Conservation (phyloP, 1,140 invertebrate genomes). For the Acromyrmex echinatior region DNA sequence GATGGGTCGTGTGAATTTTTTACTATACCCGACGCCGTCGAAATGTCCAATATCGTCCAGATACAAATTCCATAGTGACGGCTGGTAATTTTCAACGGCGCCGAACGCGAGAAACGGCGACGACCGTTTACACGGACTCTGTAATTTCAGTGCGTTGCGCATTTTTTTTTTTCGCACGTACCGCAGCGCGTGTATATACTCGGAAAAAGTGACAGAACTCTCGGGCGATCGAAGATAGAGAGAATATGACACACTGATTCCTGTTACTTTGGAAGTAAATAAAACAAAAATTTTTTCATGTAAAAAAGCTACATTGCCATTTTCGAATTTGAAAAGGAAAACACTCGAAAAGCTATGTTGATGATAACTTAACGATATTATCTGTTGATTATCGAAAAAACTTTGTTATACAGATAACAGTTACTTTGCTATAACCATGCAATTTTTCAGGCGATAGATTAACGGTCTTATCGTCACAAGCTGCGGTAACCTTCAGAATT, state of each 20-base stretch:
- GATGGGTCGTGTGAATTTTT: constrained; percentile 68
- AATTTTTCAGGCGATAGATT: constrained; percentile 49
- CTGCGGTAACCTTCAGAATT: constrained; percentile 29
- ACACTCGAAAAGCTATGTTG: neutral
- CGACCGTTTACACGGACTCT: constrained; percentile 35
- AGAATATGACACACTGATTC: constrained; percentile 10
- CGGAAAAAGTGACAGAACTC: constrained; percentile 14
- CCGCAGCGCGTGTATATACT: constrained; percentile 14
- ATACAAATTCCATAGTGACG: constrained; percentile 55
- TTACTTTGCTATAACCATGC: constrained; percentile 29
- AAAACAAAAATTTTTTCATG: neutral
- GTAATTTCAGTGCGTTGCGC: constrained; percentile 22
- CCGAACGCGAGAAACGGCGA: constrained; percentile 35
- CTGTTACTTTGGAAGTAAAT: neutral
- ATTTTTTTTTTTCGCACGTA: neutral
- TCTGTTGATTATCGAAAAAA: constrained; percentile 35
- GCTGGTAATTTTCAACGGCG: constrained; percentile 54
- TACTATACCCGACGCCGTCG: constrained; percentile 33
- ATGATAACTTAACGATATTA: neutral
- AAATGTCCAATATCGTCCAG: constrained; percentile 45
- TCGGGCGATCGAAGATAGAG: neutral
- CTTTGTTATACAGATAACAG: constrained; percentile 31
- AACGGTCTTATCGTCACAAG: constrained; percentile 36
- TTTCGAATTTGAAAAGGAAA: neutral
- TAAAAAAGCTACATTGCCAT: neutral